Percentiles rank a stretch among this genome's conserved stretches.
Evolutionary conservation across 2,888 invertebrate genomes (phyloP).

Genomic region (Ormyrus rosae): DNA sequence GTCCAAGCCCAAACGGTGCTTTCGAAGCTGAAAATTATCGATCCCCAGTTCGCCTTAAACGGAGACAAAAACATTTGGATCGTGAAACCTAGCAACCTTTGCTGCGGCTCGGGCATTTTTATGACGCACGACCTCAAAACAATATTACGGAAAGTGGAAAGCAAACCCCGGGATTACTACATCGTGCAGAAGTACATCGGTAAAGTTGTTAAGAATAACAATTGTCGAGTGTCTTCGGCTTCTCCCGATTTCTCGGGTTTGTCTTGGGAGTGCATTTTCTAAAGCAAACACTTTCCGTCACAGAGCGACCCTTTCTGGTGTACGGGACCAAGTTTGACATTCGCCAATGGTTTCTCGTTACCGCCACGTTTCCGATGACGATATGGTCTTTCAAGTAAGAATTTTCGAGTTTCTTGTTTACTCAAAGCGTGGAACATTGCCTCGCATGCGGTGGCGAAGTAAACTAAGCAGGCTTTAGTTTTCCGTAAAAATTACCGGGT

Average conservation of each 20-base stretch:
- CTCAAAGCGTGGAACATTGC: no score
- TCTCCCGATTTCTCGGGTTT: constrained; percentile 4
- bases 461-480: background rate
- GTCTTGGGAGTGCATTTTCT: background rate
- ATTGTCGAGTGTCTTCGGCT: background rate
- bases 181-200: constrained; percentile 95
- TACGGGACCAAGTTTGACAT: constrained; percentile 94
- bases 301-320: constrained; percentile 89
- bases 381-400: constrained; percentile 89
- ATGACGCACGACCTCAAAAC: constrained; percentile 86
- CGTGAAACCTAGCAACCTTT: constrained; percentile 89
- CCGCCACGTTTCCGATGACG: constrained; percentile 85
- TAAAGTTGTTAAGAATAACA: constrained; percentile 68
- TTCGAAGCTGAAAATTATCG: constrained; percentile 64
- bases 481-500: background rate
- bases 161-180: constrained; percentile 81
- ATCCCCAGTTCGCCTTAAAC: constrained; percentile 77
- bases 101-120: constrained; percentile 89
- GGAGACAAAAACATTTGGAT: constrained; percentile 93
- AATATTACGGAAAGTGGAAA: constrained; percentile 81
- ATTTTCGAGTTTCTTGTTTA: background rate
- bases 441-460: no score
- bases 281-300: constrained; percentile 61
- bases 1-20: constrained; percentile 54
- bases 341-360: constrained; percentile 91